Conservation (phyloP, 2,888 invertebrate genomes). For the Conchocele bisecta region DNA sequence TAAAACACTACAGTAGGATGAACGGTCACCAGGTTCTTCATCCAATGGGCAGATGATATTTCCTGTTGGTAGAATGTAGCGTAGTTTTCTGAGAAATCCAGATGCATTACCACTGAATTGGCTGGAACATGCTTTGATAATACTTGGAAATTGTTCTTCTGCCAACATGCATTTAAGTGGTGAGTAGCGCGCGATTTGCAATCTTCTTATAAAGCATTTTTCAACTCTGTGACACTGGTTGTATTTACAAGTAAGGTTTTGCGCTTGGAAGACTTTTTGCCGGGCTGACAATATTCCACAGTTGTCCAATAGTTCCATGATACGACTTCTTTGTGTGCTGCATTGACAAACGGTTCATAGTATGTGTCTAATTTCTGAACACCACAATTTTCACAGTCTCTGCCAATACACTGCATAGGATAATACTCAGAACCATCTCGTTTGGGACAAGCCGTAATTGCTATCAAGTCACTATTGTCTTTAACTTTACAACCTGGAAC, state of each 20-base stretch:
- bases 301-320: neutral
- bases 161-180: too few relatives aligned
- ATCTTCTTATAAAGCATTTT: neutral
- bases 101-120: neutral
- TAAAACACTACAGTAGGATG: conserved; percentile 14
- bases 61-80: conserved; percentile 10
- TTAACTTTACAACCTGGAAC: neutral
- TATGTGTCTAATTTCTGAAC: neutral
- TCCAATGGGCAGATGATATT: conserved; percentile 14
- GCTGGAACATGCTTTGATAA: conserved; percentile 1
- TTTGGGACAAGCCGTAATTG: too few relatives aligned
- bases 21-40: conserved; percentile 11
- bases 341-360: neutral
- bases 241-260: too few relatives aligned
- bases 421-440: too few relatives aligned
- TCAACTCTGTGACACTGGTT: neutral
- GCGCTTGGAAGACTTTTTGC: neutral
- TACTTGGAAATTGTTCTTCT: neutral
- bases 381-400: conserved; percentile 4
- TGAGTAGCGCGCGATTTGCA: too few relatives aligned
- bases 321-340: neutral
- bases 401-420: neutral
- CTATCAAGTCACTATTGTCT: too few relatives aligned
- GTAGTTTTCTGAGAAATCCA: conserved; percentile 28
- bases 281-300: neutral